Evolutionary conservation across 2,888 invertebrate species (phyloP), one percentile per base, ranked within the genome.

Genomic region (Aquatica leii): DNA sequence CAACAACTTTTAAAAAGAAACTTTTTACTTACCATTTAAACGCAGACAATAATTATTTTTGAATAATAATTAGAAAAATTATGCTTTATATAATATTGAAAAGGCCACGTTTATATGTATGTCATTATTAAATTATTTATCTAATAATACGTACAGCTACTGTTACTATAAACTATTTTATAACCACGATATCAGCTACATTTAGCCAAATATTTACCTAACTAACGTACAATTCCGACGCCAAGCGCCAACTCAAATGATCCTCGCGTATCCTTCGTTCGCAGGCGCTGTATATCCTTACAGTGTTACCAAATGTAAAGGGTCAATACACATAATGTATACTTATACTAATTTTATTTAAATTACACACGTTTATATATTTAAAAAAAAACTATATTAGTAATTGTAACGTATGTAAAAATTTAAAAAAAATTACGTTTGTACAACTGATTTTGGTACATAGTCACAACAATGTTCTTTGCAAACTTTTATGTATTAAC

Each of bases 181-280:
- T 20, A 46, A 46, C 20, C 46, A 20, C 46, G 46, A 18, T 46
- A 20, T 46, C 46, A 18, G 11, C 41, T 14, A 43, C 41, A 43
- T 43, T 43, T 46, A 46, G 11, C 18, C 46, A 46, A 46, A 20
- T 18, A 46, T 46, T 46, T 46, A 46, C 46, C 46, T 20, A 18
- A 46, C 46, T 20, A 46, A 46, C 46, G 46, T 46, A 18, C 46
- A 46, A 46, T 46, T 46, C 54, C 62, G 62, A 62, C 62, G 62
- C 62, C 56, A 48, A 62, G 62, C 62, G 57, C 52, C 57, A 57
- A 60, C 54, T 60, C 60, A 52, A 60, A 60, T 46, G 52, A n/a
- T 54, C 53, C 34, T 60, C 35, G 54, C 24, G 31, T 20, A 54
- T 40, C 35, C 49, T 37, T 35, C 37, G 43, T 54, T 49, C 60